Evolutionary conservation across 2,113 vertebrate genomes (phyloP), one percentile per base, ranked within the genome.

Genomic region (Gymnorhina tibicen): DNA sequence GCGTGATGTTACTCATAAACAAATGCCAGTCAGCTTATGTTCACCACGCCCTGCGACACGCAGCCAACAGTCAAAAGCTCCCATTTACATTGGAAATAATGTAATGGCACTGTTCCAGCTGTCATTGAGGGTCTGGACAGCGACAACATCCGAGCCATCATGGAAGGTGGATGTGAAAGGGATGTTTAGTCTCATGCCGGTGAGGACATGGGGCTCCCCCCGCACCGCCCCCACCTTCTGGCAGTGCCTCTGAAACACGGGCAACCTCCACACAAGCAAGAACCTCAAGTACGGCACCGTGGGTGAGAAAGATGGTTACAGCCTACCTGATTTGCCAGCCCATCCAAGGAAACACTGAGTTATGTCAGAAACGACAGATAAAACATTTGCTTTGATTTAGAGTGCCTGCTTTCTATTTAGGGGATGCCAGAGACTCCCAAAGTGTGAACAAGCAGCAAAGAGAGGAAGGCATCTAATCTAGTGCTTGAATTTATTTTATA

Each of bases 301-400:
- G 83, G 47, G 64, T 41, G 87, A 90, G 75, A 84, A 59, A 55
- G 60, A 87, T 5, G 1, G 60, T 68, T 81, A 42, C 75, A 94
- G 85, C 89, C 90, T 52, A 88, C 82, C 70, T 89, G 83, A 91
- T 96, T 66, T 95, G 60, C 68, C 91, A 90, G 46, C 63, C 75
- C 72, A 69, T 59, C 70, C 82, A 87, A 9, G 1, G 72, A 91
- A 93, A 87, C 74, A 87, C 30, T 11, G 64, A 93, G 53, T 80
- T 1, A 3, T 85, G 81, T 95, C 89, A 93, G 72, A 94, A 93
- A 83, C 0, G 58, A 87, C 81, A 92, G 91, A 76, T 68, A 94
- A 96, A 96, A 85, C 56, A 90, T 76, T 95, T 85, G 56, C 62
- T 91, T 88, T 89, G 69, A 87, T 93, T 82, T 78, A 83, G 55